A percentile compares a stretch with the other conserved stretches of the same genome.
Conservation (phyloP, 2,888 invertebrate genomes). For the Scaptomyza flava region DNA sequence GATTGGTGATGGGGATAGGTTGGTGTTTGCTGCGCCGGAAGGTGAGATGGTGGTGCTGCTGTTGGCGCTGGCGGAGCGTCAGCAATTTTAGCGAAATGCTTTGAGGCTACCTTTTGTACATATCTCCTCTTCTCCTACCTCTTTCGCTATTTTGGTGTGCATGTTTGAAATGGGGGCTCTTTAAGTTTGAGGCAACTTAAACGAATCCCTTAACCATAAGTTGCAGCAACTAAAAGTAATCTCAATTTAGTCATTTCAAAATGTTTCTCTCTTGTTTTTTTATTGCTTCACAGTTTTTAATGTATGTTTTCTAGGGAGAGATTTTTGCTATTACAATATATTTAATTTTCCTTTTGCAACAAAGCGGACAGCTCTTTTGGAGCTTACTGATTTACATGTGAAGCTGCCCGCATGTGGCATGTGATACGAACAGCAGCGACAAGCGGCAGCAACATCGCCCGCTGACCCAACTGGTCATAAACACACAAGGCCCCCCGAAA, state of each 20-base stretch:
- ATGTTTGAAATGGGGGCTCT: constrained; percentile 40
- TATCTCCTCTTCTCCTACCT: background rate
- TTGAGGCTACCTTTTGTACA: constrained; percentile 28
- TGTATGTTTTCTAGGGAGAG: too few relatives aligned
- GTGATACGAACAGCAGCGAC: constrained; percentile 9
- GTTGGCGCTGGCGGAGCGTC: constrained; percentile 21
- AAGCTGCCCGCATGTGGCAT: constrained; percentile 33
- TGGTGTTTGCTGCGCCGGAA: constrained; percentile 3
- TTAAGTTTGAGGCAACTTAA: background rate
- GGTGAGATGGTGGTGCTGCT: constrained; percentile 5
- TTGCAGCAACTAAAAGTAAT: too few relatives aligned
- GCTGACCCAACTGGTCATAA: constrained; percentile 44
- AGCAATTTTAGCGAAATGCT: constrained; percentile 54
- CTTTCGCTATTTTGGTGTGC: background rate
- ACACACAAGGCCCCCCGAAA: constrained; percentile 37
- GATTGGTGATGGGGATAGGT: background rate
- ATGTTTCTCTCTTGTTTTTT: too few relatives aligned
- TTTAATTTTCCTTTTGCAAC: too few relatives aligned
- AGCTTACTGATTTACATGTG: constrained; percentile 50
- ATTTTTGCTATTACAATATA: too few relatives aligned
- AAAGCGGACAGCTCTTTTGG: constrained; percentile 26
- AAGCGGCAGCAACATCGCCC: constrained; percentile 1
- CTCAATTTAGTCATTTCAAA: too few relatives aligned
- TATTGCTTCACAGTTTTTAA: too few relatives aligned
- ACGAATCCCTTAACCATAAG: background rate